phyloP scores from a whole-genome alignment of 2,797 vertebrate species.

The Acrossocheilus wenchowensis region DNA sequence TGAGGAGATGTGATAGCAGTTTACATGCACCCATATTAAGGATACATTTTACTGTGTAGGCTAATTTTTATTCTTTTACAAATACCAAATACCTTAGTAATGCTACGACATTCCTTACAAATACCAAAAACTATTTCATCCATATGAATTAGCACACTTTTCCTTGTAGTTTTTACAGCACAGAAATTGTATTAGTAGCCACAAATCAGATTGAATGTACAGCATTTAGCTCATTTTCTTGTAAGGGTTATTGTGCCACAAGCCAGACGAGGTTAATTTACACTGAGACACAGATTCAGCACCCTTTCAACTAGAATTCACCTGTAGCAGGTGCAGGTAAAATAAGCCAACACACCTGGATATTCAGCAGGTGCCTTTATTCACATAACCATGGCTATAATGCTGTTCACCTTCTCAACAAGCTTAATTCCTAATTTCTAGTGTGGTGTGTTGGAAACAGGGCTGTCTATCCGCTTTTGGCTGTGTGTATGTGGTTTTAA shows the following conservation, averaged over 20 bases:
- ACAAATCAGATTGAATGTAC: not conserved
- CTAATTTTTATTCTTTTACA: not conserved
- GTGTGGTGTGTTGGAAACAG: not conserved
- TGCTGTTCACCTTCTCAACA: not conserved
- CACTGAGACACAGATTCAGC: conserved; percentile 25
- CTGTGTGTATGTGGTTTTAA: not conserved
- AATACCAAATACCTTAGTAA: not conserved
- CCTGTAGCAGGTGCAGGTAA: conserved; percentile 55
- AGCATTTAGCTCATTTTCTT: not conserved
- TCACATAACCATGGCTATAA: conserved; percentile 34
- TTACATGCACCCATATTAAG: not conserved
- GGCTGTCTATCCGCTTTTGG: not conserved
- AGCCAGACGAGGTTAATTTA: conserved; percentile 22
- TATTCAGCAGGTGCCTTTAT: conserved; percentile 41
- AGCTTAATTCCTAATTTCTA: conserved; percentile 7
- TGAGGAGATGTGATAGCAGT: not conserved
- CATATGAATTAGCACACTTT: not conserved
- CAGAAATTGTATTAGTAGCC: not conserved
- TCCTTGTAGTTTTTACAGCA: not conserved
- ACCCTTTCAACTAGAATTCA: conserved; percentile 40
- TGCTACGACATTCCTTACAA: not conserved
- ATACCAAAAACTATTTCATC: not conserved
- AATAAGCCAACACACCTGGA: conserved; percentile 43
- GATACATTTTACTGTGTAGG: not conserved
- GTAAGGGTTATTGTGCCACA: conserved; percentile 8